Evolutionary conservation across 2,888 invertebrate genomes (phyloP), one percentile per base, ranked within the genome.

Genomic region (Melolontha melolontha): DNA sequence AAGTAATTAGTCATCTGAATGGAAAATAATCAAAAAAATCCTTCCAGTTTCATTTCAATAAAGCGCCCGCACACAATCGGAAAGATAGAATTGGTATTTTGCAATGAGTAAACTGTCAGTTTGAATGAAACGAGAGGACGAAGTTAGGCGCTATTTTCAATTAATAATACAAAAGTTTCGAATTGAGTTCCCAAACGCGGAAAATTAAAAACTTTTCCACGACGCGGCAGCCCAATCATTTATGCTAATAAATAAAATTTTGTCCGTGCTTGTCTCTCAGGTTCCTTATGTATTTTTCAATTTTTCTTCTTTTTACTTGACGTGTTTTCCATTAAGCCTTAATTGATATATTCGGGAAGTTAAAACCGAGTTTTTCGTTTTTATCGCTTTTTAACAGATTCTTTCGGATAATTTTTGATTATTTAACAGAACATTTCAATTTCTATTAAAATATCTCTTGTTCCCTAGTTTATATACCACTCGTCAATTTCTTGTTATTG

Each of bases 231-330:
- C 17, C 40, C 54, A 55, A 55, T 55, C 39, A 55, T 55, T 55
- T 55, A 55, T 55, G 54, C 40, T 55, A 55, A 55, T 55, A 55
- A 55, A 55, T 55, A 55, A 55, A 41, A 34, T 40, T 41, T 17
- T 34, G 34, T 34, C 34, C 34, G 34, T 6, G 34, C 34, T 34
- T 34, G 34, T 34, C 47, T 16, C 47, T 47, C 44, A 4, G 47
- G 1, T 47, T 17, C 47, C 47, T 17, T 47, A 34, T 34, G 34
- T 34, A 34, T 34, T 34, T 34, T 10, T 34, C 34, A 10, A 34
- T 34, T 10, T 34, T 34, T 34, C 10, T 54, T n/a, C 52, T 39
- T 27, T 39, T 7, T 12, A 14, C 16, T 39, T 8, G 8, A 12
- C 27, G 29, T 10, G 7, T 34, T 34, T 34, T 2, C 34, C 34